Percentiles rank a stretch among this genome's conserved stretches.
phyloP scores from a whole-genome alignment of 2,888 invertebrate species.

The Synergus itoensis region DNA sequence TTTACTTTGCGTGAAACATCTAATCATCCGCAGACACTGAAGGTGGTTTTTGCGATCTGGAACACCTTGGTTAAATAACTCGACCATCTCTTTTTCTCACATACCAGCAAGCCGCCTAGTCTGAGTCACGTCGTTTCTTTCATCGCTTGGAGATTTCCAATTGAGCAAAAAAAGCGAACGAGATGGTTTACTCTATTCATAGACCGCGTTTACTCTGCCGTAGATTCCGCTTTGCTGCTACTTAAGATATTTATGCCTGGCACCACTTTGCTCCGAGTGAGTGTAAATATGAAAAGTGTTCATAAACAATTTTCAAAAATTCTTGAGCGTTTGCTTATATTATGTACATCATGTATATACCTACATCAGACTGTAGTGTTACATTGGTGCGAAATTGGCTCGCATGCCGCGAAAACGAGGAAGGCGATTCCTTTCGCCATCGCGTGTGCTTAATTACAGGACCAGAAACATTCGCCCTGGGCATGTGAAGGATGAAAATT shows the following conservation, averaged over 20 bases:
- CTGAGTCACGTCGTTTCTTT: constrained; percentile 35
- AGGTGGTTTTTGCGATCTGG: neutral
- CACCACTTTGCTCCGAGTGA: constrained; percentile 34
- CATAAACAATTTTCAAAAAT: constrained; percentile 23
- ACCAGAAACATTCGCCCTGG: constrained; percentile 41
- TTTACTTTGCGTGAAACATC: neutral
- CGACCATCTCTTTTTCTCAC: neutral
- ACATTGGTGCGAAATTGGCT: constrained; percentile 23
- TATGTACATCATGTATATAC: too few relatives aligned
- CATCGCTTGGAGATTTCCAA: constrained; percentile 31
- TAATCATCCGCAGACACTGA: neutral
- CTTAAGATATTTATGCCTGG: constrained; percentile 35
- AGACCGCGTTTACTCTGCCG: constrained; percentile 8
- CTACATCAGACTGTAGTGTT: neutral
- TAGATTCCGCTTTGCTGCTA: constrained; percentile 30
- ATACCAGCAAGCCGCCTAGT: neutral
- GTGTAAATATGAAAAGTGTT: constrained; percentile 32
- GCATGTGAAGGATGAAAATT: constrained; percentile 39
- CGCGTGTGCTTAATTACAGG: constrained; percentile 40
- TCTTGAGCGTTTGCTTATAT: neutral
- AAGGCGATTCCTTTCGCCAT: constrained; percentile 33
- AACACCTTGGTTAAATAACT: constrained; percentile 2
- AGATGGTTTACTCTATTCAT: constrained; percentile 41
- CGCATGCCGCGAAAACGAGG: constrained; percentile 36
- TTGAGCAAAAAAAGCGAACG: constrained; percentile 15